Base-by-base conservation (phyloP, 2,797 vertebrate species). In the Silurus lanzhouensis region DNA sequence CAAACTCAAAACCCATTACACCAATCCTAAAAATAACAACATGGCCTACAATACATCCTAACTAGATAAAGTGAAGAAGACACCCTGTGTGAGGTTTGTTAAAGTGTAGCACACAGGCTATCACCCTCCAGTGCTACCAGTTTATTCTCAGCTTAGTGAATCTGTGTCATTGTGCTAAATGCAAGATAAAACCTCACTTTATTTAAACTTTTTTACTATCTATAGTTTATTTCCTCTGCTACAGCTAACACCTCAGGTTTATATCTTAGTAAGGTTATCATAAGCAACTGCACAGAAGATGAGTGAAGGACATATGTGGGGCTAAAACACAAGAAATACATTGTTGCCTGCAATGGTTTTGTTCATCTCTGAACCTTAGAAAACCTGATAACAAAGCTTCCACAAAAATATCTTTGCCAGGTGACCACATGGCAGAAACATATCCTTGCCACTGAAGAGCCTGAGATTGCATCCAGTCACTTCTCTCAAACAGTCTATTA, bases 41-140 rank as follows among this genome's bases (percentile, higher is more conserved):
- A 48, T 89, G 90, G 90, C 91, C 91, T 93, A 91, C 88, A 89
- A 87, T 67, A 84, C 76, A 83, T 89, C 88, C 86, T 68, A 67
- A 91, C 71, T 87, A 88, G 90, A 94, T 93, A 89, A 91, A 91
- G 60, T 82, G 63, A 89, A 88, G 87, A 78, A 86, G 67, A 91
- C 83, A 74, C 48, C 27, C 17, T 5, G 27, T 57, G 19, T 83
- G 83, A 89, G 87, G 88, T 92, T 90, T 76, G 89, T 92, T 90
- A 88, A 84, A 89, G 27, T 87, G 88, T 77, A 72, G 31, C 27
- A n/a, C 38, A 17, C n/a, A 60, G 12, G 15, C 20, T 22, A 22
- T 15, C 60, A 48, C 38, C 44, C 31, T n/a, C n/a, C 71, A 74
- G 48, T 22, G 57, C 74, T 48, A 13, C 77, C 61, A 52, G 61